A percentile compares a stretch with the other conserved stretches of the same genome.
phyloP scores from a whole-genome alignment of 2,113 vertebrate species.

The Phaethon lepturus region DNA sequence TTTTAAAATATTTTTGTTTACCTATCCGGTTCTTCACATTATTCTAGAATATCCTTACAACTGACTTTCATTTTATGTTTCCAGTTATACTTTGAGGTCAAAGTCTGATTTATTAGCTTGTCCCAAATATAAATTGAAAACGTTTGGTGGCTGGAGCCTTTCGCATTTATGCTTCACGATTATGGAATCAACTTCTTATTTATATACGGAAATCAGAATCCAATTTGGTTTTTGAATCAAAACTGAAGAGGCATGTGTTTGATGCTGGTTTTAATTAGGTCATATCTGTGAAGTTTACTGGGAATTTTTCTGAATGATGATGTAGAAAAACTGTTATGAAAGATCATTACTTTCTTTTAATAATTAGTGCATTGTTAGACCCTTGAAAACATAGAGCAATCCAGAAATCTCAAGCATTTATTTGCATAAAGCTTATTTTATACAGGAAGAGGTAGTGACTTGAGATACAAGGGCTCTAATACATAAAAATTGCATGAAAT shows the following conservation, averaged over 20 bases:
- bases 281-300: neutral
- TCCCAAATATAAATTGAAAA: conserved; percentile 45
- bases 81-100: neutral
- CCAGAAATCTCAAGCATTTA: neutral
- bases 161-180: neutral
- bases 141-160: neutral
- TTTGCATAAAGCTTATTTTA: neutral
- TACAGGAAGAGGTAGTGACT: neutral
- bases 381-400: neutral
- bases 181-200: conserved; percentile 16
- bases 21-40: neutral
- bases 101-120: conserved; percentile 47
- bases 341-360: neutral
- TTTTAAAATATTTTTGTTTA: conserved; percentile 1
- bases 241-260: neutral
- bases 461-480: neutral
- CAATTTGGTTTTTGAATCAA: neutral
- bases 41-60: neutral
- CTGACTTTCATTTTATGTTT: conserved; percentile 19
- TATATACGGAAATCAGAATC: neutral
- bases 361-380: neutral
- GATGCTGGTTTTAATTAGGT: neutral
- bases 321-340: neutral
- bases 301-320: neutral
- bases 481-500: conserved; percentile 11